phyloP scores from a whole-genome alignment of 2,113 vertebrate genomes.

The Perca flavescens region DNA sequence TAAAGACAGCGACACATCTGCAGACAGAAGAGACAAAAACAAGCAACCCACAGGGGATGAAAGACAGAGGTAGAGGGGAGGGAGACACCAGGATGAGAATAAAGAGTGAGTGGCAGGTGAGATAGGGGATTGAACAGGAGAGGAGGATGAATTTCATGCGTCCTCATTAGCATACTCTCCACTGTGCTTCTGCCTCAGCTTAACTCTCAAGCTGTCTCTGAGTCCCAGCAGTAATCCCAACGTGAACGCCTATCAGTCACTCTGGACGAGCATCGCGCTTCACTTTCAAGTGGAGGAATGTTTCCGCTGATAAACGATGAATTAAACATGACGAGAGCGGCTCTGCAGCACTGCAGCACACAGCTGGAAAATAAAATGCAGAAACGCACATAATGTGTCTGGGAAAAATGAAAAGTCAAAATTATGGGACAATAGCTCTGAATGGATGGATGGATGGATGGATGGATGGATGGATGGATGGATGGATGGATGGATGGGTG shows the following conservation, averaged over 20 bases:
- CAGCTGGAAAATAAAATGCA: no score
- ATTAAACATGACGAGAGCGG: constrained; percentile 11
- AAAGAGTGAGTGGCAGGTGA: constrained; percentile 24
- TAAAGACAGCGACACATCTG: background rate
- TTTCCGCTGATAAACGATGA: constrained; percentile 50
- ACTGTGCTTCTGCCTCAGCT: constrained; percentile 3
- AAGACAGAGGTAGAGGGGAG: background rate
- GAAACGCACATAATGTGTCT: no score
- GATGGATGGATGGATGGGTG: no score
- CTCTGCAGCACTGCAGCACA: no score
- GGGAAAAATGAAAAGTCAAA: no score
- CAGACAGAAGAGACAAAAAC: constrained; percentile 9
- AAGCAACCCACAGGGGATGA: background rate
- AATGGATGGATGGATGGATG: no score
- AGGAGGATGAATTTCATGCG: constrained; percentile 1
- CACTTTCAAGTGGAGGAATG: constrained; percentile 56
- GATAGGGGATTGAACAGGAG: background rate
- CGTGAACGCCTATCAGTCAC: constrained; percentile 22
- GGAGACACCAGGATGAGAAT: background rate
- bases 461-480: no score
- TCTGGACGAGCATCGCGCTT: background rate
- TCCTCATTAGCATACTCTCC: constrained; percentile 39
- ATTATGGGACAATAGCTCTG: no score
- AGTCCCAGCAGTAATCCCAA: constrained; percentile 39
- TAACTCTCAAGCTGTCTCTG: constrained; percentile 3